Conservation (phyloP, 2,113 vertebrate genomes). For the Alligator sinensis region DNA sequence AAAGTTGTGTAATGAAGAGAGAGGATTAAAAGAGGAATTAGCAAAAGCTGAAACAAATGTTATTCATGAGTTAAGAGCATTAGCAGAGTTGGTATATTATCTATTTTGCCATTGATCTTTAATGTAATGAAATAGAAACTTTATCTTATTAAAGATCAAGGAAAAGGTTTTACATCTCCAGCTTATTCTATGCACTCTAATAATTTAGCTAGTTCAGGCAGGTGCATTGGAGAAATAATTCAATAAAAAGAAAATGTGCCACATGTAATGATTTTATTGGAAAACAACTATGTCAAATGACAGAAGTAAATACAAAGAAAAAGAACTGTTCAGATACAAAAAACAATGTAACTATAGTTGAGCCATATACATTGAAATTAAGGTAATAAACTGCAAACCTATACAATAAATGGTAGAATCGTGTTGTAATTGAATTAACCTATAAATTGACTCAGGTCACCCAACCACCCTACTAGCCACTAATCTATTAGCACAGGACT, state of each 20-base stretch:
- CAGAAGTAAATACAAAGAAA: not conserved
- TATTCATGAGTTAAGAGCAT: conserved; percentile 46
- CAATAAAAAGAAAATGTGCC: not conserved
- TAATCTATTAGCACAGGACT: not conserved
- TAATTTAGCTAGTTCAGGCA: not conserved
- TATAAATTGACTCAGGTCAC: not conserved
- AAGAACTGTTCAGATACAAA: not conserved
- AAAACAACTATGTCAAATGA: not conserved
- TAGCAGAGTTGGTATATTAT: conserved; percentile 35
- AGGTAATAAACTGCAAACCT: not conserved
- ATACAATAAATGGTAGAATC: not conserved
- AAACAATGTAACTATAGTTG: not conserved
- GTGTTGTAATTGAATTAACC: not conserved
- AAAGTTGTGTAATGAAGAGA: conserved; percentile 27
- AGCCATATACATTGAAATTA: not conserved
- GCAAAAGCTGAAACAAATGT: conserved; percentile 37
- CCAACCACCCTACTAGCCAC: not conserved
- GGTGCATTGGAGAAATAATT: not conserved
- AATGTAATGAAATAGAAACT: conserved; percentile 27
- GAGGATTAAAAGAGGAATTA: conserved; percentile 60
- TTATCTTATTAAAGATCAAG: conserved; percentile 37
- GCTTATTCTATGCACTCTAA: not conserved
- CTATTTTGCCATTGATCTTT: conserved; percentile 3
- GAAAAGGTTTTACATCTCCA: not conserved
- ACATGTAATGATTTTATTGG: not conserved